A percentile compares a stretch with the other conserved stretches of the same genome.
Conservation (phyloP, 1,140 invertebrate genomes). For the Zaprionus inermis region DNA sequence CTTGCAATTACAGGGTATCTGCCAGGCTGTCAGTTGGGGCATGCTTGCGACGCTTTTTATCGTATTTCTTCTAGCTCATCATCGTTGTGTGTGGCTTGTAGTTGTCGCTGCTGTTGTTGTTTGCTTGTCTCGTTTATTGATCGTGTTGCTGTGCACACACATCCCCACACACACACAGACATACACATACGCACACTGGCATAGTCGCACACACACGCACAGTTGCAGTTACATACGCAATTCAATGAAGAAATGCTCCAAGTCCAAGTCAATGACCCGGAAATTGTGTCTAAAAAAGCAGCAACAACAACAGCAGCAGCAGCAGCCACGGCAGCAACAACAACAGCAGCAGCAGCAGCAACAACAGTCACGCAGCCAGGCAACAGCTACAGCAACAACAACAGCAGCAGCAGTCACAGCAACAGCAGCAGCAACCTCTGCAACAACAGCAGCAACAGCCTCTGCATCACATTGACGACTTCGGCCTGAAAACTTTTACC, state of each 20-base stretch:
- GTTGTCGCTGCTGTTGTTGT: conserved; percentile 50
- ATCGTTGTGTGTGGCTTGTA: conserved; percentile 73
- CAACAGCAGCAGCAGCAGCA: conserved; percentile 49
- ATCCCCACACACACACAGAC: conserved; percentile 27
- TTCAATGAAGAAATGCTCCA: conserved; percentile 82
- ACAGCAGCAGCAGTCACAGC: conserved; percentile 22
- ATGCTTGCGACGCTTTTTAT: conserved; percentile 58
- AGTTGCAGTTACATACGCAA: conserved; percentile 77
- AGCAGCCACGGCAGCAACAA: conserved; percentile 28
- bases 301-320: conserved; percentile 58
- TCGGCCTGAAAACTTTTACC: conserved; percentile 73
- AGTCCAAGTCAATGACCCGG: conserved; percentile 83
- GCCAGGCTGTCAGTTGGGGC: background rate
- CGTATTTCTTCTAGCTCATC: conserved; percentile 76
- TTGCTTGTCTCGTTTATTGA: conserved; percentile 80
- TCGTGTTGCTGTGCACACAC: conserved; percentile 75
- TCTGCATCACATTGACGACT: conserved; percentile 58
- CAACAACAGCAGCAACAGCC: conserved; percentile 37
- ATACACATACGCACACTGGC: conserved; percentile 38
- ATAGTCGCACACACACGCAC: conserved; percentile 40
- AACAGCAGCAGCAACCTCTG: conserved; percentile 44
- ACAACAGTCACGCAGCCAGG: conserved; percentile 26
- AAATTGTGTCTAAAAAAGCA: conserved; percentile 83
- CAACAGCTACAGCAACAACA: conserved; percentile 46
- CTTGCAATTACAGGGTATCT: conserved; percentile 33